phyloP scores from a whole-genome alignment of 1,140 invertebrate species.

The Eulimnadia texana region DNA sequence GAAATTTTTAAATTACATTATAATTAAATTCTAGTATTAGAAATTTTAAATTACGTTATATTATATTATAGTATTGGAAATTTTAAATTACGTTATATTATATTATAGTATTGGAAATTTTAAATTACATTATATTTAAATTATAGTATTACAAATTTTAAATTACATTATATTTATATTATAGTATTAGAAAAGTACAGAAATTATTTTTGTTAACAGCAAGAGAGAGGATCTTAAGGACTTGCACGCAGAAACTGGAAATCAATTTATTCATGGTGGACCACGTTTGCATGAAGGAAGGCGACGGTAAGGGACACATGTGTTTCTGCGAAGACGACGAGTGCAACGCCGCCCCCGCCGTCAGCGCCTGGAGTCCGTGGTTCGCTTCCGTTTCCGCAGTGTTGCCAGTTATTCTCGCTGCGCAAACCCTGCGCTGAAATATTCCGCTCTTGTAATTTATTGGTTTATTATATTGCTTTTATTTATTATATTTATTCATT shows the following conservation, averaged over 20 bases:
- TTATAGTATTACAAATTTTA: background rate
- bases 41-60: background rate
- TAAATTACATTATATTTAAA: background rate
- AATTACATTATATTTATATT: background rate
- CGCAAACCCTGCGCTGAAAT: background rate
- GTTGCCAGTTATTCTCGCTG: background rate
- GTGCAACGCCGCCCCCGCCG: conserved; percentile 64
- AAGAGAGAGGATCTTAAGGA: conserved; percentile 71
- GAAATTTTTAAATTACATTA: no score
- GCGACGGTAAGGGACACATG: conserved; percentile 90
- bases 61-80: background rate
- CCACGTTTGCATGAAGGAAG: conserved; percentile 95
- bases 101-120: background rate
- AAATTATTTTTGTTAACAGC: conserved; percentile 41
- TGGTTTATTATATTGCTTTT: background rate
- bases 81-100: background rate
- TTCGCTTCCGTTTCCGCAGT: background rate
- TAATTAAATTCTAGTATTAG: no score
- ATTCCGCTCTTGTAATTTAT: background rate
- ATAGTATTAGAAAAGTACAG: background rate
- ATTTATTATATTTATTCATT: background rate
- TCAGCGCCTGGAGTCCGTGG: conserved; percentile 5
- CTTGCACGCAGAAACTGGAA: conserved; percentile 79
- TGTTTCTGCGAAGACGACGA: conserved; percentile 95
- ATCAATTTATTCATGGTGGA: conserved; percentile 96